Evolutionary conservation across 2,888 invertebrate species (phyloP).

Genomic region (Synergus itoensis): DNA sequence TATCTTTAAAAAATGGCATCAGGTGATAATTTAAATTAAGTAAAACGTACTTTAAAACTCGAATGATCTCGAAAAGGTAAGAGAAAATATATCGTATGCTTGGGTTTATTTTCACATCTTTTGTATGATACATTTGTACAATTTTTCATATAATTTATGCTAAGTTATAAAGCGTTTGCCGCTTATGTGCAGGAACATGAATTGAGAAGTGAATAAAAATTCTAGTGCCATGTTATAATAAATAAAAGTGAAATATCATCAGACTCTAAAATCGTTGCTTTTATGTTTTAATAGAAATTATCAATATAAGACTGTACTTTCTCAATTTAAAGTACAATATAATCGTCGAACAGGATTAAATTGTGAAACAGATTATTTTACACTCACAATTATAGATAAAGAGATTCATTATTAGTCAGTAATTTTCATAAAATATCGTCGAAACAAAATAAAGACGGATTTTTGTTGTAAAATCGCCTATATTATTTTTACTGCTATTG

Average conservation of each 20-base stretch:
- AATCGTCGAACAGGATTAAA: not conserved
- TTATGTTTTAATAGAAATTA: not conserved
- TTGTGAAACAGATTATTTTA: not conserved
- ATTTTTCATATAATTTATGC: conserved; percentile 36
- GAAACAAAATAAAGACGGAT: not conserved
- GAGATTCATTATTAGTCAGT: conserved; percentile 22
- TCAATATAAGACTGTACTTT: conserved; percentile 16
- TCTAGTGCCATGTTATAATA: not conserved
- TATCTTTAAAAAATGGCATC: too few relatives aligned
- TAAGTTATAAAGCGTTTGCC: conserved; percentile 2
- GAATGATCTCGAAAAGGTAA: not conserved
- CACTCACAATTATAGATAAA: conserved; percentile 12
- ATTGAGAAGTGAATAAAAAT: not conserved
- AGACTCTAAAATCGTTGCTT: not conserved
- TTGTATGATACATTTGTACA: conserved; percentile 59
- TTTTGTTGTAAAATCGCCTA: not conserved
- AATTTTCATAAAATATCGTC: not conserved
- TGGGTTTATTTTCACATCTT: conserved; percentile 29
- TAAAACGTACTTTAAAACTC: not conserved
- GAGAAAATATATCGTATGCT: not conserved
- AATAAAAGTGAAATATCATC: not conserved
- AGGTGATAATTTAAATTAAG: not conserved
- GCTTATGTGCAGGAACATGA: conserved; percentile 18
- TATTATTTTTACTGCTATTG: conserved; percentile 10
- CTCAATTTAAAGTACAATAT: conserved; percentile 12